These are phyloP conservation scores for Polyommatus icarus DNA, from an alignment of 2,888 invertebrate genomes.

Conservation along the genomic window DNA sequence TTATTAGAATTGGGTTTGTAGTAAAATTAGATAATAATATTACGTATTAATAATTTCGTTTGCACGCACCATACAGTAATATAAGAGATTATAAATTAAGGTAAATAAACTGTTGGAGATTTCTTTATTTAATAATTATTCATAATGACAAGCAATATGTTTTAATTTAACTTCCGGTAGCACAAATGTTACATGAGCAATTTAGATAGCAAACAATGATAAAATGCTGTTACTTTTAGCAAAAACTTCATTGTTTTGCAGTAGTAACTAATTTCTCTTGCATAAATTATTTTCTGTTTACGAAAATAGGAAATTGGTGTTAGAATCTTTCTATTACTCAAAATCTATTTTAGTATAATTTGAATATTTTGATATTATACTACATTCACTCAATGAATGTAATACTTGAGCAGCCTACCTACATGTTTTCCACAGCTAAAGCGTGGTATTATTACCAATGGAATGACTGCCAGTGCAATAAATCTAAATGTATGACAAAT, in stretches of 20 bases:
- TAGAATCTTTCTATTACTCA: not conserved
- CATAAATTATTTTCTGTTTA: not conserved
- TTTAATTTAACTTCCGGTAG: not conserved
- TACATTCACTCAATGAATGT: no score
- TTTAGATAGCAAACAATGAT: slow-evolving; percentile 8
- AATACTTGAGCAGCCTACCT: not conserved
- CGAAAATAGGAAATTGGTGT: not conserved
- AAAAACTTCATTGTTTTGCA: not conserved
- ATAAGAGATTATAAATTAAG: no score
- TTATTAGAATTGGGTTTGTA: no score
- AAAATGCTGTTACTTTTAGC: not conserved
- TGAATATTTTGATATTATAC: no score
- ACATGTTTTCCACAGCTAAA: not conserved
- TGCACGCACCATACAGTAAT: no score
- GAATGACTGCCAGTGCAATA: not conserved
- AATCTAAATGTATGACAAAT: slow-evolving; percentile 11
- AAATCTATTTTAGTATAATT: no score
- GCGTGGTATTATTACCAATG: not conserved
- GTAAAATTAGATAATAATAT: no score
- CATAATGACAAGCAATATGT: not conserved
- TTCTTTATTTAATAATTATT: not conserved
- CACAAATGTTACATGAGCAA: not conserved
- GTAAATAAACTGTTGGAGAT: not conserved
- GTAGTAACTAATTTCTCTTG: not conserved
- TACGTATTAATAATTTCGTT: not conserved